phyloP scores from a whole-genome alignment of 2,797 vertebrate species.

The Syngnathus rostellatus region DNA sequence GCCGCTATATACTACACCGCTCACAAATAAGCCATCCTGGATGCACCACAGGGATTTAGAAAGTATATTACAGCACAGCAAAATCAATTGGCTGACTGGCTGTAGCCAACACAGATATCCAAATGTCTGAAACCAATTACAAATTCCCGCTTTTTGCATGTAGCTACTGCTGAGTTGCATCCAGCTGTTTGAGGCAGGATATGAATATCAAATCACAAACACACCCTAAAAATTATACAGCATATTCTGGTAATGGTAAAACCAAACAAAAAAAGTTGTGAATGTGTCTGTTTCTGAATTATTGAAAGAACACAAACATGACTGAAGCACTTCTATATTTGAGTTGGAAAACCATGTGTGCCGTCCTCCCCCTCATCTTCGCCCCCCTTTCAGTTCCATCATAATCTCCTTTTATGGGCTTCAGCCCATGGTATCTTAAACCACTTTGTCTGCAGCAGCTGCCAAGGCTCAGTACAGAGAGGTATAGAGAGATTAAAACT shows the following conservation, averaged over 20 bases:
- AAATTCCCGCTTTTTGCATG: constrained; percentile 35
- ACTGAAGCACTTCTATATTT: constrained; percentile 31
- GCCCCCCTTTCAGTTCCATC: constrained; percentile 39
- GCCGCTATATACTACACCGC: constrained; percentile 18
- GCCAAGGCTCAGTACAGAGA: constrained; percentile 60
- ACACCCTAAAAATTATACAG: constrained; percentile 6
- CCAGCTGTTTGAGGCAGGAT: constrained; percentile 46
- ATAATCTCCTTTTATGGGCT: constrained; percentile 62
- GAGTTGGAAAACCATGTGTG: constrained; percentile 29
- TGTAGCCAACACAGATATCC: constrained; percentile 25
- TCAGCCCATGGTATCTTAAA: constrained; percentile 58
- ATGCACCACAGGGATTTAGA: constrained; percentile 22
- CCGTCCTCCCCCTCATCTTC: constrained; percentile 21
- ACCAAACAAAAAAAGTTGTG: constrained; percentile 15
- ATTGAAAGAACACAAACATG: constrained; percentile 26
- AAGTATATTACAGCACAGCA: constrained; percentile 20
- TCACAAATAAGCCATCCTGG: constrained; percentile 23
- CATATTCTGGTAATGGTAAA: background rate
- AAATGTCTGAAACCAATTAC: constrained; percentile 40
- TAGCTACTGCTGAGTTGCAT: constrained; percentile 37
- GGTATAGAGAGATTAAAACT: constrained; percentile 59
- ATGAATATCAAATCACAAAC: constrained; percentile 43
- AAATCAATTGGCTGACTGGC: constrained; percentile 36
- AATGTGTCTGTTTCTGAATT: background rate
- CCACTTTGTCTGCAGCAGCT: constrained; percentile 58